Evolutionary conservation across 1,140 invertebrate species (phyloP).

Genomic region (Achroia grisella): DNA sequence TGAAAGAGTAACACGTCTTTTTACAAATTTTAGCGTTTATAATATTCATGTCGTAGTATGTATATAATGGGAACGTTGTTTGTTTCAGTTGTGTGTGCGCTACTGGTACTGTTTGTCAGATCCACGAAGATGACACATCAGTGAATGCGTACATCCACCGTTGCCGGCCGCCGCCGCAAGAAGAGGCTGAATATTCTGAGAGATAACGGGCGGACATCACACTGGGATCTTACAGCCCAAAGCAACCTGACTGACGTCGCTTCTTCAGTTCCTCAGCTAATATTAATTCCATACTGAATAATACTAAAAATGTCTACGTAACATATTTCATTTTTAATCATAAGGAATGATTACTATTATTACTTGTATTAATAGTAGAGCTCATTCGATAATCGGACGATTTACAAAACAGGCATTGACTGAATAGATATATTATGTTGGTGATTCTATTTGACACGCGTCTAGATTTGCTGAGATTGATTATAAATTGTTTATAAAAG

Average conservation of each 20-base stretch:
- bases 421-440: no score
- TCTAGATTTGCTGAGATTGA: no score
- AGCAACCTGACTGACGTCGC: background rate
- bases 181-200: background rate
- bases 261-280: background rate
- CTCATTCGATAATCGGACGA: no score
- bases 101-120: constrained; percentile 62
- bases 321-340: background rate
- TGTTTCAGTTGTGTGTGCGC: constrained; percentile 75
- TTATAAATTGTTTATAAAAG: no score
- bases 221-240: background rate
- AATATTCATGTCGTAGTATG: background rate
- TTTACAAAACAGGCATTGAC: no score
- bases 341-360: background rate
- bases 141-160: constrained; percentile 76
- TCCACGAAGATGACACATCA: constrained; percentile 74
- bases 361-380: no score
- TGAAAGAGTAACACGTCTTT: no score
- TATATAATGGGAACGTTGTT: constrained; percentile 18
- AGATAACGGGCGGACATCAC: constrained; percentile 6
- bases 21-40: no score
- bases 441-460: no score
- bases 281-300: background rate
- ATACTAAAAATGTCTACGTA: background rate
- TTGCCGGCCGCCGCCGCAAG: constrained; percentile 58